Evolutionary conservation across 2,888 invertebrate species (phyloP).

Genomic region (Timema cristinae): DNA sequence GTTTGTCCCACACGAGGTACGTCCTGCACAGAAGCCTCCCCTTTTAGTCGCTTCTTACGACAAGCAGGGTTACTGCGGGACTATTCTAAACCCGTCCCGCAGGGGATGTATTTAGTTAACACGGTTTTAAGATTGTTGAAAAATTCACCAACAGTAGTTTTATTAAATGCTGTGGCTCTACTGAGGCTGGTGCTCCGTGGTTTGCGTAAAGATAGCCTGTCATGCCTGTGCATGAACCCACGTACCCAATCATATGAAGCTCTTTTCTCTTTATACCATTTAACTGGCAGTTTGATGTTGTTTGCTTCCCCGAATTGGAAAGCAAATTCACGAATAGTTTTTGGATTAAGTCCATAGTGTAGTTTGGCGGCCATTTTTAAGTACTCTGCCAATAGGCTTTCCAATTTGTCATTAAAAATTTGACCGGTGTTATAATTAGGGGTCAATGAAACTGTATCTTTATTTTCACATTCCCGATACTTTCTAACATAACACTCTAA

Average conservation of each 20-base stretch:
- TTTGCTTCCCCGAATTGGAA: conserved; percentile 33
- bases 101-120: conserved; percentile 19
- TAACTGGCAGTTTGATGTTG: conserved; percentile 31
- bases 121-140: conserved; percentile 32
- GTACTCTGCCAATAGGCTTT: conserved; percentile 8
- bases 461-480: not conserved
- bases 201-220: conserved; percentile 34
- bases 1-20: no score
- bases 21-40: no score
- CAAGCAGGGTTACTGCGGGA: no score
- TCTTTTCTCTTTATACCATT: conserved; percentile 33
- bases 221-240: conserved; percentile 36
- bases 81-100: no score
- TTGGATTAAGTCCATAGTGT: conserved; percentile 31
- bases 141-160: conserved; percentile 47
- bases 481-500: conserved; percentile 12
- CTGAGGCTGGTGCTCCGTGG: conserved; percentile 38
- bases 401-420: conserved; percentile 5
- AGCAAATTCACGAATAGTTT: conserved; percentile 34
- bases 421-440: conserved; percentile 1
- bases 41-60: no score
- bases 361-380: conserved; percentile 15
- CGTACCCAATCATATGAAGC: not conserved
- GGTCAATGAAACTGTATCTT: not conserved
- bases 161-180: conserved; percentile 37